Base-by-base conservation (phyloP, 2,797 vertebrate species). In the Coregonus sp. region DNA sequence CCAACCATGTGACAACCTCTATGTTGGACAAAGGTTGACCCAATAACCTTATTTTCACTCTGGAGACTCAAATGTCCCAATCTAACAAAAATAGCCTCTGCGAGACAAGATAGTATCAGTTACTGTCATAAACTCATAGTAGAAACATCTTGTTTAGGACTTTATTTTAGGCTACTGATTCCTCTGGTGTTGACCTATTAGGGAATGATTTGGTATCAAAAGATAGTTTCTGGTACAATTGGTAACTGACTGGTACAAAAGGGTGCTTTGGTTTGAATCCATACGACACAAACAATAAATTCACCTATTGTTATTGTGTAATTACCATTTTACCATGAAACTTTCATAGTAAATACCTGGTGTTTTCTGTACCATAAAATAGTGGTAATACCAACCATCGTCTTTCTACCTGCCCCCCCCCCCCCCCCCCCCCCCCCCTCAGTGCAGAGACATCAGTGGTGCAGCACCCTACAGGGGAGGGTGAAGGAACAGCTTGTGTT, bases 391-490 rank as follows among this genome's bases (percentile, higher is more conserved):
- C 1, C 20, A 63, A 29, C 20, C 5, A 4, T 56, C 25, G 25
- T 7, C 25, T 59, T 59, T 59, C 56, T 7, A 7, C n/a, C 56
- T 9, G 18, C 6, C n/a, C 5, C 29, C 31, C 65, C 7, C 0
- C n/a, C n/a, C 6, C n/a, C 5, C 29, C 31, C 65, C 7, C 0
- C 6, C n/a, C 5, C 29, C 31, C 65, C 7, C 0, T 3, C 90
- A 99, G 97, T 91, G 56, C 94, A 96, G 90, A 92, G 95, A 82
- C 95, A 91, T 18, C 93, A 92, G 7, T 99, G 98, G 98, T 95
- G 97, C 80, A 91, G 90, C 71, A 95, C 91, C 0, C 90, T 99
- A 82, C 98, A 99, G 91, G 95, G 96, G 81, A 95, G 95, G 66
- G 94, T 99, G 82, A 91, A 90, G 15, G 95, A 97, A 6, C 96